Conservation (phyloP, 2,888 invertebrate species). For the Gryllus longicercus region DNA sequence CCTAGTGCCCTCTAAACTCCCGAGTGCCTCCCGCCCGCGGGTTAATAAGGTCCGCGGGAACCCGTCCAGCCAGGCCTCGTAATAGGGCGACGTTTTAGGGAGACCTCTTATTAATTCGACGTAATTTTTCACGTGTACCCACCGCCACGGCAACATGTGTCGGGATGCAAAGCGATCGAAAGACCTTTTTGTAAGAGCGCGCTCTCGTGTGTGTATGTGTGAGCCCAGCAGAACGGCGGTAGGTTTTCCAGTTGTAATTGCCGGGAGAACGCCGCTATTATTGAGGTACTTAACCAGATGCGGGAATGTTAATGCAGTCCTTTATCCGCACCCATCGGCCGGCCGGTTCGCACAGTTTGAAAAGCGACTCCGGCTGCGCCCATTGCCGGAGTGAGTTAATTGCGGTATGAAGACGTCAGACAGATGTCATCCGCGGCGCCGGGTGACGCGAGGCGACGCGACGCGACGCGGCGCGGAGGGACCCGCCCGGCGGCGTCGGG, state of each 20-base stretch:
- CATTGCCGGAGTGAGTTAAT: not conserved
- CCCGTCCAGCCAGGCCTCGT: not conserved
- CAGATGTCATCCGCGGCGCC: not conserved
- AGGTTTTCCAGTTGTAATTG: constrained; percentile 3
- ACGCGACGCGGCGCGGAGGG: not conserved
- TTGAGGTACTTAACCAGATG: constrained; percentile 8
- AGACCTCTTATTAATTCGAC: not conserved
- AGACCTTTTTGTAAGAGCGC: not conserved
- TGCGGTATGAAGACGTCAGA: constrained; percentile 10
- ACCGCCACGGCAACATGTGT: not conserved
- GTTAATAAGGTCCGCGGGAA: not conserved
- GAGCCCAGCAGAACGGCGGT: not conserved
- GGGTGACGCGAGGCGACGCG: not conserved
- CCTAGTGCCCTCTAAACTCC: not conserved
- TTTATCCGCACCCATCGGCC: not conserved
- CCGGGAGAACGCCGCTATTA: not conserved
- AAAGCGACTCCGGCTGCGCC: not conserved
- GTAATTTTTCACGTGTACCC: not conserved
- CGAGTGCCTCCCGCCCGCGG: no score
- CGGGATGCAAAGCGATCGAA: no score
- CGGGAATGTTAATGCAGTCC: not conserved
- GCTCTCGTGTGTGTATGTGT: not conserved
- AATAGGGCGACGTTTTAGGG: not conserved
- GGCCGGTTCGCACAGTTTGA: not conserved
- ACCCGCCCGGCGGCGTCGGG: no score